Evolutionary conservation across 1,140 invertebrate genomes (phyloP).

Genomic region (Achatina immaculata): DNA sequence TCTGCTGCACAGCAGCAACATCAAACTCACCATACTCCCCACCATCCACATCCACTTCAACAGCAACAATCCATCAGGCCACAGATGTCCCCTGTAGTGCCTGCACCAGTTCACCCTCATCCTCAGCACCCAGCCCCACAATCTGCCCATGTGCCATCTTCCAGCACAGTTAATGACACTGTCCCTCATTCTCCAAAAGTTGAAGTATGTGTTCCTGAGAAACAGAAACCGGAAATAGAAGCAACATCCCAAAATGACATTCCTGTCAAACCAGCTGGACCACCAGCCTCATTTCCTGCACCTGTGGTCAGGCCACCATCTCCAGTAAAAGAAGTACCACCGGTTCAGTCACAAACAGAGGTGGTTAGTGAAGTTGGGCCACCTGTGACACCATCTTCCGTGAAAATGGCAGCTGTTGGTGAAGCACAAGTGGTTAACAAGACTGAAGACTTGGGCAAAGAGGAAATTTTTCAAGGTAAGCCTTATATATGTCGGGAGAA

Average conservation of each 20-base stretch:
- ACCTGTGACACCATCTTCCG: not conserved
- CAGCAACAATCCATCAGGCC: constrained; percentile 9
- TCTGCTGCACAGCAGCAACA: constrained; percentile 2
- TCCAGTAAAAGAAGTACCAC: constrained; percentile 9
- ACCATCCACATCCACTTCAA: constrained; percentile 11
- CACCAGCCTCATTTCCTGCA: not conserved
- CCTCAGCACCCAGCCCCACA: constrained; percentile 9
- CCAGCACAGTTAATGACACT: not conserved
- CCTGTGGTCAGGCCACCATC: not conserved
- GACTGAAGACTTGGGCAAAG: not conserved
- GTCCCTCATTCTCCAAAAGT: not conserved
- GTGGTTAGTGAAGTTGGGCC: not conserved
- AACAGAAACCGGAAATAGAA: not conserved
- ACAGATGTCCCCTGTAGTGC: not conserved
- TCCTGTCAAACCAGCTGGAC: constrained; percentile 20
- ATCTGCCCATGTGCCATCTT: not conserved
- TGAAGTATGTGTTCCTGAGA: not conserved
- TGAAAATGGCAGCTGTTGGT: no score
- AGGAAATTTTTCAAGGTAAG: not conserved
- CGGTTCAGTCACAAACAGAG: not conserved
- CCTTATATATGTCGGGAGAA: no score
- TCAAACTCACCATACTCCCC: not conserved
- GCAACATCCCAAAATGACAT: constrained; percentile 4
- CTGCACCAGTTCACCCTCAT: not conserved
- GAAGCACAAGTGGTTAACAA: not conserved